Base-by-base conservation (phyloP, 2,113 vertebrate species). In the Gobio gobio region DNA sequence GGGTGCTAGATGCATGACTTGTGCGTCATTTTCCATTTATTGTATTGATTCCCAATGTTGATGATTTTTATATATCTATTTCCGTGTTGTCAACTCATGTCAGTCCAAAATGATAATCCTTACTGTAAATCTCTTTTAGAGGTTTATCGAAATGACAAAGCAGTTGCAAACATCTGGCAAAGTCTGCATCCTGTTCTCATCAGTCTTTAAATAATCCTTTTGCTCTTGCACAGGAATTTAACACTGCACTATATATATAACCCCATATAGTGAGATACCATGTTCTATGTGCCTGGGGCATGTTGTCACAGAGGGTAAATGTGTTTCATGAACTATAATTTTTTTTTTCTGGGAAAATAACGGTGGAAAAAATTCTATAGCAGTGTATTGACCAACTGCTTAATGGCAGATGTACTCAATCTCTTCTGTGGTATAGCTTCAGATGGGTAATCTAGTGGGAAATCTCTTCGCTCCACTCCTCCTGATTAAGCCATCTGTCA, bases 401-500 rank as follows among this genome's bases (percentile, higher is more conserved):
- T 87, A 24, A 85, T 82, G 82, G 20, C 81, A 89, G 90, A 90
- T 92, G 85, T 91, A 49, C 74, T 64, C 87, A 86, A 87, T 86
- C 78, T 90, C 79, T 85, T 87, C 45, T 77, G 81, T 61, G 51
- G 54, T 66, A 68, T 66, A 85, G 88, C 68, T 85, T 87, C 86
- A 83, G 80, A 83, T 84, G 40, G 85, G 81, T 73, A 86, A 87
- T 87, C 80, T 77, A 74, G 13, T 20, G 63, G 82, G 72, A 75
- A 59, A 86, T 89, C 78, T 40, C 43, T 61, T 85, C 54, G 75
- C 33, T 29, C 78, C 58, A 16, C 6, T 33, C 29, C 36, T 16
- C n/a, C 5, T 45, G 40, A 78, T 33, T 22, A 49, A 47, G 75
- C 90, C 92, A 92, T 90, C 91, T 92, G 90, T 75, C 89, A 89